phyloP scores from a whole-genome alignment of 2,113 vertebrate species.

The Apeltes quadracus region DNA sequence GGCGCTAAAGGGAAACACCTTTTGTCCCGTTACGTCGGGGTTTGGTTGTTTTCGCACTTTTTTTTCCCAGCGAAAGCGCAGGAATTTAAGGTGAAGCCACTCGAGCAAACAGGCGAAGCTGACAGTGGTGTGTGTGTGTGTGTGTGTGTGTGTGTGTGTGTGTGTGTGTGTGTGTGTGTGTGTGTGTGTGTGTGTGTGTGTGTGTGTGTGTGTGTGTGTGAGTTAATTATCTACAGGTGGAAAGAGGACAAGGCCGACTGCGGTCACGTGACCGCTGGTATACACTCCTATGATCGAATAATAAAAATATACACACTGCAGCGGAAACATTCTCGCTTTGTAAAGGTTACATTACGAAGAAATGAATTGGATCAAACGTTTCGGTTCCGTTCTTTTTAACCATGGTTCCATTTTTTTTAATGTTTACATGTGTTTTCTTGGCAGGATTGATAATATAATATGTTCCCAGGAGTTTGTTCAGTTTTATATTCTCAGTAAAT shows the following conservation, averaged over 20 bases:
- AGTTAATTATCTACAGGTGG: conserved; percentile 77
- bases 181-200: too few relatives aligned
- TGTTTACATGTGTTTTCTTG: not conserved
- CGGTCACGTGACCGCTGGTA: conserved; percentile 65
- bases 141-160: too few relatives aligned
- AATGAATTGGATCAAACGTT: not conserved
- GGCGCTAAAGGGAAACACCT: not conserved
- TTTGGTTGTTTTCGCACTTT: not conserved
- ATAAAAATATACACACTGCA: not conserved
- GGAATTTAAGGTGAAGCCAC: not conserved
- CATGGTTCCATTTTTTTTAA: too few relatives aligned
- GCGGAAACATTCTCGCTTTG: not conserved
- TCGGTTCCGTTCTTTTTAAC: too few relatives aligned
- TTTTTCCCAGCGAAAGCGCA: not conserved
- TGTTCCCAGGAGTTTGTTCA: not conserved
- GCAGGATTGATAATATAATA: not conserved
- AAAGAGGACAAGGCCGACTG: conserved; percentile 58
- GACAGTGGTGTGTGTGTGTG: conserved; percentile 4
- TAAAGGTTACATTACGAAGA: not conserved
- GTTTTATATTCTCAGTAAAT: not conserved
- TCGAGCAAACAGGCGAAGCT: conserved; percentile 19
- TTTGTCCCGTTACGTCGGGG: too few relatives aligned
- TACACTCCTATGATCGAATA: too few relatives aligned
- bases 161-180: too few relatives aligned
- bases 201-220: too few relatives aligned